Evolutionary conservation across 2,797 vertebrate species (phyloP), one percentile per base, ranked within the genome.

Genomic region (Crocodylus rhombifer): DNA sequence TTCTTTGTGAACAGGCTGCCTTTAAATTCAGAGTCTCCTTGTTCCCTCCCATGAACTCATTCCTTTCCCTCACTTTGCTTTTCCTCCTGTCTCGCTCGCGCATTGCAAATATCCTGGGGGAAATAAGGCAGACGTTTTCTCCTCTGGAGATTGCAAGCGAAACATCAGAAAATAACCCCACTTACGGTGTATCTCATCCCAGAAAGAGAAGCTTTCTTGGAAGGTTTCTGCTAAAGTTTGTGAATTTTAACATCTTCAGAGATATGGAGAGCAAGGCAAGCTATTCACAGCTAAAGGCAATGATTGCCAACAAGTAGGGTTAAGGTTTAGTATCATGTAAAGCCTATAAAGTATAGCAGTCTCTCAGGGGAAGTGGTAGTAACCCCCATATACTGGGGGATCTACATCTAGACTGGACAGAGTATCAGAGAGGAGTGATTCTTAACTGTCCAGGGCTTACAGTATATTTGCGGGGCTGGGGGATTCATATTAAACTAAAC

Each of bases 51-150:
- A 5, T 25, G 5, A 11, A 14, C 4, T n/a, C 51, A 51, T 56
- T 23, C 1, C 7, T 10, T 2, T 8, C 28, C 9, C 7, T 4
- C 6, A 2, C 16, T n/a, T 7, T 12, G n/a, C 7, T 14, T 77
- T 82, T 58, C 5, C 36, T 6, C 3, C 80, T 16, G 5, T 61
- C 4, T 67, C 9, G 16, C 12, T 74, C 65, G 17, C 21, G 4
- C 63, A 30, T 36, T 74, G 14, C 7, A n/a, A 18, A 7, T 25
- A 3, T 79, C 28, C 69, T 87, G 67, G 86, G 55, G 67, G 28
- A 81, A 84, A 14, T 23, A n/a, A 83, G 71, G 15, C 42, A 85
- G 9, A 1, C 0, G 10, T 77, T 2, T 1, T 63, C 28, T 92
- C 88, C 64, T 42, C 6, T 84, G 81, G 23, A 42, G 4, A 76